Evolutionary conservation across 2,113 vertebrate genomes (phyloP).

Genomic region (Tyrannus savana): DNA sequence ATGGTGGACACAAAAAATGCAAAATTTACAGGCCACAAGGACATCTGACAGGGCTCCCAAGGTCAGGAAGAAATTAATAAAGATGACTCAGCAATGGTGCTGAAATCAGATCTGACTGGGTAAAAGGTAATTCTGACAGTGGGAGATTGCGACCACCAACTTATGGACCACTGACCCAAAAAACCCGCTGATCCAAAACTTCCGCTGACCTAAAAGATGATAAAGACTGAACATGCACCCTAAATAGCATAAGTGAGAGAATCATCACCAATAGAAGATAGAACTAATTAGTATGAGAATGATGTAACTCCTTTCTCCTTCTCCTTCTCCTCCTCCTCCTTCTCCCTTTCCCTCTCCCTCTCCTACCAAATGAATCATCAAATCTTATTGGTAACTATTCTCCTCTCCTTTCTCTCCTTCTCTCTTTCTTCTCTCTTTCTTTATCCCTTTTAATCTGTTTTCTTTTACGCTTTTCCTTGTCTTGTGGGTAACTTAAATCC

Average conservation of each 20-base stretch:
- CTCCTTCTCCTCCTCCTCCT: too few relatives aligned
- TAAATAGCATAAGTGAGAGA: background rate
- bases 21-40: background rate
- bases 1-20: background rate
- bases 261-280: background rate
- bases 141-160: accelerated
- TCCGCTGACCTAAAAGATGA: background rate
- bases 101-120: background rate
- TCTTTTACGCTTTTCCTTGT: too few relatives aligned
- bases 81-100: background rate
- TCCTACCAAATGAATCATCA: too few relatives aligned
- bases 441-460: too few relatives aligned
- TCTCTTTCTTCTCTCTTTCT: too few relatives aligned
- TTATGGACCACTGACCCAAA: background rate
- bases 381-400: too few relatives aligned
- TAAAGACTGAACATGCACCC: background rate
- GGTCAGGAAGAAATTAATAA: background rate
- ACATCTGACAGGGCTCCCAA: background rate
- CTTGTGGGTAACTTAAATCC: too few relatives aligned
- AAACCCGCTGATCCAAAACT: background rate
- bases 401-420: too few relatives aligned
- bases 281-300: background rate
- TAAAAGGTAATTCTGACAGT: background rate
- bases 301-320: background rate
- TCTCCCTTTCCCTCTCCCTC: too few relatives aligned